Evolutionary conservation across 1,140 invertebrate genomes (phyloP), one percentile per base, ranked within the genome.

Genomic region (Trichomalopsis sarcophagae): DNA sequence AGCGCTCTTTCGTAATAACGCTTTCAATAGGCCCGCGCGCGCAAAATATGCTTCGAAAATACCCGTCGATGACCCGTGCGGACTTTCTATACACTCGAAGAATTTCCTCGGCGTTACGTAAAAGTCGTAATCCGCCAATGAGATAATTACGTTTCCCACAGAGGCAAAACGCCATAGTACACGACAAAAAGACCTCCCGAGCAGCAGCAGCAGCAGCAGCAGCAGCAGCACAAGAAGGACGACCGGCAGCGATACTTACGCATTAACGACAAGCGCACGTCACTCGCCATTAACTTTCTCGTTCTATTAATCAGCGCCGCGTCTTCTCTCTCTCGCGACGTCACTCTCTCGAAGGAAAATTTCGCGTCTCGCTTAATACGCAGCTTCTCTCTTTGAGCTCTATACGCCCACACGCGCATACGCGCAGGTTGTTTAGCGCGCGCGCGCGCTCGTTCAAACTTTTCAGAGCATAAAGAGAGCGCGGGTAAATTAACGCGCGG

Each of bases 401-500:
- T 44, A 44, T 44, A 44, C 71, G 33, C 30, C 0, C 23, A 9
- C 6, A 17, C 66, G 21, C 14, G 47, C 23, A 55, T 7, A 33
- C 68, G 27, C 73, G 75, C 75, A 77, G 75, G 75, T 77, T 47
- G 21, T 55, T 30, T 47, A 5, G 40, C 75, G 33, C 3, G 27
- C 14, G 40, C 75, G 33, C 3, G 27, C 14, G 40, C 75, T 0
- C 33, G 9, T 36, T 62, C 77, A 82, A 77, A 85, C 85, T 87
- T 88, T 88, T 89, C 82, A 88, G 88, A 88, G 88, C 88, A 87
- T 89, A 89, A 89, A 71, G 68, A 71, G 68, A 71, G 27, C 50
- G 47, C 78, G 36, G 17, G 78, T 69, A 69, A 80, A 80, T 80
- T 80, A 66, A 80, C 62, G 62, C 78, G 50, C 13, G 55, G 14